Evolutionary conservation across 2,888 invertebrate genomes (phyloP).

Genomic region (Sinohyriopsis cumingii): DNA sequence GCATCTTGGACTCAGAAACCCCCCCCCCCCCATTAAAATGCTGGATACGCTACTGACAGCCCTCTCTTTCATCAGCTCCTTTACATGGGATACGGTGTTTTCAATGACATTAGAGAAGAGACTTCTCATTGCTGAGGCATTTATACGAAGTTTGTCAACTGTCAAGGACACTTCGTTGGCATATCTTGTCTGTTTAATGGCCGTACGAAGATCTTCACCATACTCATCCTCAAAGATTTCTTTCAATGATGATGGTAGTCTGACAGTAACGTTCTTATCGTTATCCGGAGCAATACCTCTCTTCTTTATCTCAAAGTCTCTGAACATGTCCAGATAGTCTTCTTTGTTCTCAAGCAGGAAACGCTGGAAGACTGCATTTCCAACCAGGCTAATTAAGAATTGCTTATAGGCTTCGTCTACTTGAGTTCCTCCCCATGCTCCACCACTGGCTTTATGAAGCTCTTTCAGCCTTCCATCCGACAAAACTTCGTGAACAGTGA

Average conservation of each 20-base stretch:
- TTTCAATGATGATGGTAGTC: constrained; percentile 9
- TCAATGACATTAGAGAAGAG: constrained; percentile 14
- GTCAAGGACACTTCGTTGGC: constrained; percentile 5
- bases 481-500: too few species aligned
- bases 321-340: constrained; percentile 1
- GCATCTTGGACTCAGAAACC: constrained; percentile 16
- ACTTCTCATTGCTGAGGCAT: background rate
- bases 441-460: constrained; percentile 14
- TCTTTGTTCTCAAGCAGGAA: too few species aligned
- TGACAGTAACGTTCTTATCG: constrained; percentile 2
- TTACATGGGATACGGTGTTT: constrained; percentile 15
- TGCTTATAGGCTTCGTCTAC: constrained; percentile 8
- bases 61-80: constrained; percentile 7
- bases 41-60: constrained; percentile 8
- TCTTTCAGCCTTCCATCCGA: too few species aligned
- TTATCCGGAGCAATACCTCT: too few species aligned
- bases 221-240: constrained; percentile 10
- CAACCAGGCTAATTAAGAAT: background rate
- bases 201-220: constrained; percentile 17
- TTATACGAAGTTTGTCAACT: too few species aligned
- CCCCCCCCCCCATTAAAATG: constrained; percentile 11
- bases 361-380: too few species aligned
- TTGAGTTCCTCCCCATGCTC: too few species aligned
- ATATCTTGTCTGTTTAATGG: constrained; percentile 10
- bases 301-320: constrained; percentile 13